phyloP scores from a whole-genome alignment of 2,113 vertebrate genomes.

The Tamias sibiricus region DNA sequence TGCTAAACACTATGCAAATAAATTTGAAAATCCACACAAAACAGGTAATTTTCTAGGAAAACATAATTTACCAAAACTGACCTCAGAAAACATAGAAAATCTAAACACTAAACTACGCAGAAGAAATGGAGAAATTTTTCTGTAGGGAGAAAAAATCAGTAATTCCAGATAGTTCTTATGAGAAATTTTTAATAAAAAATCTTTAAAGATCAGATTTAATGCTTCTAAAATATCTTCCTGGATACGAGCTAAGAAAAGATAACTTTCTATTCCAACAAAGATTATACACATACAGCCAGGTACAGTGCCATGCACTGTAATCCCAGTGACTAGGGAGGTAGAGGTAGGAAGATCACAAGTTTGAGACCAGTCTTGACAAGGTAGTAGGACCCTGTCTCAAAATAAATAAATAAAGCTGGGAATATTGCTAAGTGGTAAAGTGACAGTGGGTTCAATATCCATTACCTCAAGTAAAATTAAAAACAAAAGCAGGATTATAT shows the following conservation, averaged over 20 bases:
- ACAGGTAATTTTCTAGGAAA: neutral
- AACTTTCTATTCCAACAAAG: neutral
- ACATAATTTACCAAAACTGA: conserved; percentile 22
- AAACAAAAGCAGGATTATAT: too few species aligned
- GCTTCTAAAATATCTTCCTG: neutral
- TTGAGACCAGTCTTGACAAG: too few species aligned
- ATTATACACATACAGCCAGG: neutral
- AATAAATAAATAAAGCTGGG: too few species aligned
- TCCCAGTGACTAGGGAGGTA: too few species aligned
- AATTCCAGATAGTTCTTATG: neutral
- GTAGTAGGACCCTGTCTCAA: too few species aligned
- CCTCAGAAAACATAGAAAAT: conserved; percentile 21
- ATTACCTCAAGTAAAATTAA: too few species aligned
- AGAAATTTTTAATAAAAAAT: neutral
- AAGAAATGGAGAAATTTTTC: neutral
- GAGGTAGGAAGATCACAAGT: too few species aligned
- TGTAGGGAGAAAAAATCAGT: neutral
- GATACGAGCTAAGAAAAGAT: neutral
- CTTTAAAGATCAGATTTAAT: neutral
- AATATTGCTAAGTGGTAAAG: too few species aligned
- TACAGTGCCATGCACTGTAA: too few species aligned
- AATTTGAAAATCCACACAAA: neutral
- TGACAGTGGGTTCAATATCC: too few species aligned
- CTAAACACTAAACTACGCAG: neutral
- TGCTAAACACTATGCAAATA: neutral